Evolutionary conservation across 2,888 invertebrate species (phyloP).

Genomic region (Chalcis sispes): DNA sequence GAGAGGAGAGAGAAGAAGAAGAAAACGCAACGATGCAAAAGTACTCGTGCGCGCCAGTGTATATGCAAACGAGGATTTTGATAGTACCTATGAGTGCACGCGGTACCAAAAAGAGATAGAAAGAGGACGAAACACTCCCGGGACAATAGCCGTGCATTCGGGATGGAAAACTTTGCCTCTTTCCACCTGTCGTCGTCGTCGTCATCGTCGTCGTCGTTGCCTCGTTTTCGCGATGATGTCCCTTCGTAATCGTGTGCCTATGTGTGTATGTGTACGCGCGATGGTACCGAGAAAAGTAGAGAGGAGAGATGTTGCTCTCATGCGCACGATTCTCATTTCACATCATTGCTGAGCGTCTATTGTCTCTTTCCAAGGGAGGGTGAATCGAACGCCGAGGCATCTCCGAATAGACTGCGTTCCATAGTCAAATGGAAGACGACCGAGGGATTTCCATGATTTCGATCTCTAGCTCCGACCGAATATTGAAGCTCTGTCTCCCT

Average conservation of each 20-base stretch:
- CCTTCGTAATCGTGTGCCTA: background rate
- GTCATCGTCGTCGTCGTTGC: background rate
- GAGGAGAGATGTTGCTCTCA: slow-evolving; percentile 1
- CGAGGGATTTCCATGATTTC: too few species aligned
- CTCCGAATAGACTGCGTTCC: slow-evolving; percentile 53
- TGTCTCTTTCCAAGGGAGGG: slow-evolving; percentile 45
- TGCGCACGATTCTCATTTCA: slow-evolving; percentile 55
- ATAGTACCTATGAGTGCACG: slow-evolving; percentile 44
- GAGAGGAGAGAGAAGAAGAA: slow-evolving; percentile 3
- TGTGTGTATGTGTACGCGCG: background rate
- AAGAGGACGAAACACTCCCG: slow-evolving; percentile 35
- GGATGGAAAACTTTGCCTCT: slow-evolving; percentile 55
- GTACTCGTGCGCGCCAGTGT: slow-evolving; percentile 48
- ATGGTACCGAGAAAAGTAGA: too few species aligned
- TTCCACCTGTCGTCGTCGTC: slow-evolving; percentile 34
- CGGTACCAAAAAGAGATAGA: background rate
- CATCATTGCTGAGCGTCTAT: slow-evolving; percentile 54
- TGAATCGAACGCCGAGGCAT: slow-evolving; percentile 47
- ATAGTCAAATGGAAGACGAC: background rate
- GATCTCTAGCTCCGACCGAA: too few species aligned
- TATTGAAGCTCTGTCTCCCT: background rate
- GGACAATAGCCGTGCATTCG: slow-evolving; percentile 50
- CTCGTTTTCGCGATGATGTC: background rate
- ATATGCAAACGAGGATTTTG: slow-evolving; percentile 61
- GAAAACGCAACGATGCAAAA: slow-evolving; percentile 47